These are phyloP conservation scores for Poeciliopsis occidentalis DNA, from an alignment of 2,113 vertebrate species.

Conservation along the genomic window DNA sequence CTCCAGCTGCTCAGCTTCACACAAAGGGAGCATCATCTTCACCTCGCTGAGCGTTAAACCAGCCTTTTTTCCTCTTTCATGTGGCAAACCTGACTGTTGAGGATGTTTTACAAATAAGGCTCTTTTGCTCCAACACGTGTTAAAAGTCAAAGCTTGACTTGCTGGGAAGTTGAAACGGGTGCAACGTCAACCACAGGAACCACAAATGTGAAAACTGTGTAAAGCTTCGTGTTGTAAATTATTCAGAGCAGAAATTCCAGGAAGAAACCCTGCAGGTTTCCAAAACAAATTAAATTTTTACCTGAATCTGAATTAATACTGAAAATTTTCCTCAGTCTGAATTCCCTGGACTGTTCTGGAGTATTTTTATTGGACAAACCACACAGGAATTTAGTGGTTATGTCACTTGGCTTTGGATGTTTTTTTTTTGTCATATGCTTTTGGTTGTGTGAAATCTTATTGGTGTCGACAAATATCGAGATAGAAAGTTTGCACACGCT, in stretches of 20 bases:
- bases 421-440: background rate
- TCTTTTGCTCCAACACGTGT: background rate
- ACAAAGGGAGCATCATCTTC: too few relatives aligned
- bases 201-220: background rate
- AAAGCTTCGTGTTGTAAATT: background rate
- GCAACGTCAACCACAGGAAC: background rate
- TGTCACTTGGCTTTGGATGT: too few relatives aligned
- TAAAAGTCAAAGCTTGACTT: background rate
- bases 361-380: too few relatives aligned
- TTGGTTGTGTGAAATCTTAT: background rate
- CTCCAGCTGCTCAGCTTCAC: too few relatives aligned
- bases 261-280: background rate
- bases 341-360: too few relatives aligned
- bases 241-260: background rate
- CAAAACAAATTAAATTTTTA: background rate
- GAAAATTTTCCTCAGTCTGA: background rate
- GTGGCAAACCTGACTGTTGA: background rate
- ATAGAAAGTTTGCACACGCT: background rate
- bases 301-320: too few relatives aligned
- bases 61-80: constrained; percentile 3
- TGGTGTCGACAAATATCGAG: background rate
- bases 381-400: too few relatives aligned
- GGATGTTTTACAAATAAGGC: background rate
- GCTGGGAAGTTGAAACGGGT: background rate
- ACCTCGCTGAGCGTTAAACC: background rate